Conservation (phyloP, 2,797 vertebrate genomes). For the Lithobates pipiens region DNA sequence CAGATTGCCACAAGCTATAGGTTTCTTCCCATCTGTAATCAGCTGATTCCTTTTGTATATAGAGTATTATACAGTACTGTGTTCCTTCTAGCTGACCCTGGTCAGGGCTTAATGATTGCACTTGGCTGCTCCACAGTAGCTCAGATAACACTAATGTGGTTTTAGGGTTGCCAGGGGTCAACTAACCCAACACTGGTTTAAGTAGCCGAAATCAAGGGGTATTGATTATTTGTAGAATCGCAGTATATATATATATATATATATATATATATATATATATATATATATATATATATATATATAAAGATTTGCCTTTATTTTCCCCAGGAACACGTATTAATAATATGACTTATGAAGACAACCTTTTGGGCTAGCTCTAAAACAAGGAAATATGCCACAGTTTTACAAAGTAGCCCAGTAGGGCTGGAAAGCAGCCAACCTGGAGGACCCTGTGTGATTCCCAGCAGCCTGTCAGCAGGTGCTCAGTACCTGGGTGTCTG, state of each 20-base stretch:
- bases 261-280: no score
- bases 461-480: background rate
- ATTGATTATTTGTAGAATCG: background rate
- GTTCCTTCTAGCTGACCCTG: background rate
- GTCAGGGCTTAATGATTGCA: background rate
- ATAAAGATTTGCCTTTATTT: no score
- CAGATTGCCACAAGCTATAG: no score
- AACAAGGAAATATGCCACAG: background rate
- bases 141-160: background rate
- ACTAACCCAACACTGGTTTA: background rate
- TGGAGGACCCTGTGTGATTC: background rate
- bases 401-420: background rate
- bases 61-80: background rate
- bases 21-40: no score
- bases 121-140: background rate
- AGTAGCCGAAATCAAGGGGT: background rate
- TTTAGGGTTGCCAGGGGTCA: background rate
- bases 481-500: background rate
- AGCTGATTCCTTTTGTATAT: no score
- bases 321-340: no score
- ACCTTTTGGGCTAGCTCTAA: background rate
- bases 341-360: background rate
- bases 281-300: no score
- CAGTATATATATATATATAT: background rate
- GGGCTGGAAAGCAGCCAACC: background rate